Conservation (phyloP, 1,140 invertebrate genomes). For the Brachionus koreanus region DNA sequence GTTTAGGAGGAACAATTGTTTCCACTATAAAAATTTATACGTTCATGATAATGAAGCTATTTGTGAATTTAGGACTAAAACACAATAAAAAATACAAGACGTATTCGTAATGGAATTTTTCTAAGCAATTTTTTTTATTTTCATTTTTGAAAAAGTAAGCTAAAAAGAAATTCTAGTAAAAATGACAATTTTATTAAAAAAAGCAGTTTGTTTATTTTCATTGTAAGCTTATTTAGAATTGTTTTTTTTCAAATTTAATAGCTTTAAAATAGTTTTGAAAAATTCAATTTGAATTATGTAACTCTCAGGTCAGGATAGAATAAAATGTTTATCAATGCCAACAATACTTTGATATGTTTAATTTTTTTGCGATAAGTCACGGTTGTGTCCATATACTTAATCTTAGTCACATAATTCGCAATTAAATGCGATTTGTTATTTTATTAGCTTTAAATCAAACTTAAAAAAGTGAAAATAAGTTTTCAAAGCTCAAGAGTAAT, state of each 20-base stretch:
- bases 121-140: neutral
- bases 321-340: neutral
- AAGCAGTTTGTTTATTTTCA: neutral
- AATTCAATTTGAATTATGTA: neutral
- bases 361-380: neutral
- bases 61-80: neutral
- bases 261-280: neutral
- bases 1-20: slow-evolving; percentile 17
- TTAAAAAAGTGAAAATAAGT: neutral
- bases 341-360: neutral
- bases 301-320: neutral
- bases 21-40: slow-evolving; percentile 25
- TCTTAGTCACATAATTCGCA: neutral
- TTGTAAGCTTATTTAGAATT: neutral
- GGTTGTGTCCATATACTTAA: neutral
- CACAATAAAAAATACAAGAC: neutral
- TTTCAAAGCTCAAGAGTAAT: neutral
- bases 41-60: slow-evolving; percentile 1
- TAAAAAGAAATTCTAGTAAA: neutral
- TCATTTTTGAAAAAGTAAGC: neutral
- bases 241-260: neutral
- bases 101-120: neutral
- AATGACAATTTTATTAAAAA: neutral
- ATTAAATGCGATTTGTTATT: neutral
- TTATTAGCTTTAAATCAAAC: neutral